phyloP scores from a whole-genome alignment of 2,797 vertebrate genomes.

The Tympanoctomys barrerae region DNA sequence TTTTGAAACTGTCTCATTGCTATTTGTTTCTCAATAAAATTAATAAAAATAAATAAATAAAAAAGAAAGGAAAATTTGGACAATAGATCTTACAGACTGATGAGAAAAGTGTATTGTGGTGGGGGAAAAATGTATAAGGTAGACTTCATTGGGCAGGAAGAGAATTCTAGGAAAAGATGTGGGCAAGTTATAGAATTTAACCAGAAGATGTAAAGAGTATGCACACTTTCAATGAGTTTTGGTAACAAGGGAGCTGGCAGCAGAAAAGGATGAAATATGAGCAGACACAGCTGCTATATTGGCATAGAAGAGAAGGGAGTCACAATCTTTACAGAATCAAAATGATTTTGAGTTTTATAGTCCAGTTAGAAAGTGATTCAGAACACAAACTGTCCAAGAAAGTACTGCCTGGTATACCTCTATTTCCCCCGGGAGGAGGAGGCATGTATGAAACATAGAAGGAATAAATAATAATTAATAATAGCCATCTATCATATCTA shows the following conservation, averaged over 20 bases:
- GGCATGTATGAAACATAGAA: not conserved
- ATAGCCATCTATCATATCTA: not conserved
- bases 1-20: too few species aligned
- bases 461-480: not conserved
- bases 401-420: not conserved
- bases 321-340: not conserved
- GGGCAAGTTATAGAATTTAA: not conserved
- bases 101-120: not conserved
- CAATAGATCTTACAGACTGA: not conserved
- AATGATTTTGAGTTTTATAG: slow-evolving; percentile 1
- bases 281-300: not conserved
- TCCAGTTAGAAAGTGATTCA: not conserved
- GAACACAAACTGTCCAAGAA: not conserved
- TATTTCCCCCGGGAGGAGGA: not conserved
- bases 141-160: not conserved
- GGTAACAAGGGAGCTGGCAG: not conserved
- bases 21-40: too few species aligned
- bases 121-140: not conserved
- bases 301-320: not conserved
- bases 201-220: not conserved
- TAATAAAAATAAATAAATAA: too few species aligned
- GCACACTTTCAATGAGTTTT: not conserved
- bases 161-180: not conserved
- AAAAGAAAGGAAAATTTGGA: not conserved
- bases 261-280: not conserved